phyloP scores from a whole-genome alignment of 2,113 vertebrate genomes.

The human (Homo sapiens) region GRCh38 chr1:177758501-177759000 shows the following conservation, averaged over 20 bases:
- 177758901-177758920: not conserved
- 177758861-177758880: not conserved
- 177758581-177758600: not conserved
- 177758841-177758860: not conserved
- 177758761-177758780: not conserved
- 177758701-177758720: not conserved
- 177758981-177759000: not conserved
- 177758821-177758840: not conserved
- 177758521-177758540: not conserved
- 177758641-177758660: not conserved
- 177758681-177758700: not conserved
- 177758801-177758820: not conserved
- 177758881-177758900: not conserved
- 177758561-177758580: not conserved
- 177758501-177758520: not conserved
- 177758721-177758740: not conserved
- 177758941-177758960: not conserved
- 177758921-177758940: not conserved
- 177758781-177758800: not conserved
- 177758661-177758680: not conserved
- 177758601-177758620: not conserved
- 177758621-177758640: conserved; percentile 11
- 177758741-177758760: not conserved
- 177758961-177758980: not conserved
- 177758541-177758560: not conserved